These are phyloP conservation scores for Drosophila nannoptera DNA, from an alignment of 1,140 invertebrate species.

Conservation along the genomic window DNA sequence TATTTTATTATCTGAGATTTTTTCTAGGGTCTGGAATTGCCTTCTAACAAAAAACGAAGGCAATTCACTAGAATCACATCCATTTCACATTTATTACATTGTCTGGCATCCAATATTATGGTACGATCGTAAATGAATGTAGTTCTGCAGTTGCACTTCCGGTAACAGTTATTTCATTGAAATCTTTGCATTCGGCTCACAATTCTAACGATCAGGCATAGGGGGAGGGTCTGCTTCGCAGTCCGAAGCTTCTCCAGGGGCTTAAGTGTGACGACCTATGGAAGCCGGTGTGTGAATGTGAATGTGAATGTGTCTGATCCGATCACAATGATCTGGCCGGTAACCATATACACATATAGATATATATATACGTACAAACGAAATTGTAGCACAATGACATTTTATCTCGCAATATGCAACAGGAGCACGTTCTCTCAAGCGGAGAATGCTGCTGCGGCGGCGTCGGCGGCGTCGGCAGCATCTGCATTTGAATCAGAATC, in stretches of 20 bases:
- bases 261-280: not conserved
- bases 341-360: constrained; percentile 8
- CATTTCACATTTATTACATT: not conserved
- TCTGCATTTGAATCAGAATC: constrained; percentile 8
- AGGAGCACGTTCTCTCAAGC: constrained; percentile 74
- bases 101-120: constrained; percentile 23
- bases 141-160: constrained; percentile 29
- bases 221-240: not conserved
- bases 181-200: constrained; percentile 19
- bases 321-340: constrained; percentile 47
- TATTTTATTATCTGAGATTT: too few relatives aligned
- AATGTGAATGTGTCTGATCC: constrained; percentile 57
- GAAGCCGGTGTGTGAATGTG: constrained; percentile 46
- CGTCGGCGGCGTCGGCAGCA: constrained; percentile 17
- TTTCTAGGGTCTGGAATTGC: too few relatives aligned
- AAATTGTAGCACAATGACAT: constrained; percentile 67
- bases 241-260: not conserved
- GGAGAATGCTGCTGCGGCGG: constrained; percentile 68
- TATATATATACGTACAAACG: constrained; percentile 3
- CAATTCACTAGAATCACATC: too few relatives aligned
- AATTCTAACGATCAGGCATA: constrained; percentile 1
- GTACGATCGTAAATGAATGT: constrained; percentile 7
- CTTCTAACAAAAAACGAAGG: too few relatives aligned
- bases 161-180: constrained; percentile 19
- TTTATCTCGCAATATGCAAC: constrained; percentile 73